Conservation (phyloP, 2,888 invertebrate genomes). For the Clostera curtula region DNA sequence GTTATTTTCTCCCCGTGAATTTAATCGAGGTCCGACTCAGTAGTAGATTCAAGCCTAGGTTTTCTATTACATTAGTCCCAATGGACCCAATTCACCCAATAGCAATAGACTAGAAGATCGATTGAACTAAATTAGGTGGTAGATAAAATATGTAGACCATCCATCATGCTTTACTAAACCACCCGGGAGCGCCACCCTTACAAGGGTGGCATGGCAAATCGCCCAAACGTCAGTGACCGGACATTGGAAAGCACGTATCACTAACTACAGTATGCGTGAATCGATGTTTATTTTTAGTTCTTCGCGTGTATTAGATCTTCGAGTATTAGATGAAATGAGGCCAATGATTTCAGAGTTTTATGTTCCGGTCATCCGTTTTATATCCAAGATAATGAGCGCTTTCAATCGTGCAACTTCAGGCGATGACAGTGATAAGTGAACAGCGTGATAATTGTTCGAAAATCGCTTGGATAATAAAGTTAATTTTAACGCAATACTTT, state of each 20-base stretch:
- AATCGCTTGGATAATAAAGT: no score
- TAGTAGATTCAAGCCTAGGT: slow-evolving; percentile 5
- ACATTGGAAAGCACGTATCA: slow-evolving; percentile 36
- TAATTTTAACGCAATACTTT: no score
- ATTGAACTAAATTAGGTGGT: no score
- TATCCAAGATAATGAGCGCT: slow-evolving; percentile 26
- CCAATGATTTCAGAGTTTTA: slow-evolving; percentile 34
- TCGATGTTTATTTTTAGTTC: slow-evolving; percentile 46
- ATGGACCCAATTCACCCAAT: no score
- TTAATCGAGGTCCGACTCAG: no score
- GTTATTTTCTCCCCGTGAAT: no score
- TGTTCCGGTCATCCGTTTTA: slow-evolving; percentile 33
- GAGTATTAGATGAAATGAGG: slow-evolving; percentile 38
- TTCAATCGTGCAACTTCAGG: not conserved
- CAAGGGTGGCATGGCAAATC: slow-evolving; percentile 28
- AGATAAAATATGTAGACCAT: not conserved
- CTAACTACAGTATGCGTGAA: slow-evolving; percentile 37
- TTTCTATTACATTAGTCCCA: slow-evolving; percentile 3
- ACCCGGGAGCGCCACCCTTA: slow-evolving; percentile 17
- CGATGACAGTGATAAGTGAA: no score
- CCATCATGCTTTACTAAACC: slow-evolving; percentile 5
- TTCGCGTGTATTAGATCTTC: slow-evolving; percentile 30
- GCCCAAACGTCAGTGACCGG: slow-evolving; percentile 43
- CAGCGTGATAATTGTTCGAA: no score
- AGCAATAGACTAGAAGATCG: no score